A percentile compares a stretch with the other conserved stretches of the same genome.
Evolutionary conservation across 2,888 invertebrate species (phyloP).

Genomic region (Aporophyla lueneburgensis): DNA sequence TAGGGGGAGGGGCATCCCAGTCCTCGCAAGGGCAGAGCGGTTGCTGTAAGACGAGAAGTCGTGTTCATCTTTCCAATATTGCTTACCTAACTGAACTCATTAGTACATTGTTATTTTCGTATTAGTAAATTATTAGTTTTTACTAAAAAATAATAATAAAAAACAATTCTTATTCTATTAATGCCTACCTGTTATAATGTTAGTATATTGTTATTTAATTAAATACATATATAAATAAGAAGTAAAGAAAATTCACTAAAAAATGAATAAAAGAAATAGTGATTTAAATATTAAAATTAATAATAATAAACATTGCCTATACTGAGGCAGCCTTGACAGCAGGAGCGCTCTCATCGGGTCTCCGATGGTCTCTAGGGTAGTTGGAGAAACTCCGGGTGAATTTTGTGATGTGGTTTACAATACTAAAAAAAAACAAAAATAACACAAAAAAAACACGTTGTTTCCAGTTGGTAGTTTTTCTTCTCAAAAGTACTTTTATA

Average conservation of each 20-base stretch:
- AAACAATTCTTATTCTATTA: neutral
- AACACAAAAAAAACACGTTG: neutral
- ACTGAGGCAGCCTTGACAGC: neutral
- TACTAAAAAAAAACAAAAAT: slow-evolving; percentile 21
- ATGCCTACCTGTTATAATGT: neutral
- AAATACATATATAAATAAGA: neutral
- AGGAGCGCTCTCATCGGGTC: neutral
- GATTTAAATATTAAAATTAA: neutral
- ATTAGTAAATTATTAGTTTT: neutral
- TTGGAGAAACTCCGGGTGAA: neutral
- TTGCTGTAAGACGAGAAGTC: slow-evolving; percentile 5
- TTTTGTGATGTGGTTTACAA: neutral
- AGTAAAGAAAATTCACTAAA: neutral
- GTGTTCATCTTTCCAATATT: neutral
- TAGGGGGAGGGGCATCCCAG: accelerated
- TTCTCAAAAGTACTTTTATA: too few relatives aligned
- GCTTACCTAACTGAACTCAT: neutral
- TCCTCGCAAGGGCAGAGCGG: slow-evolving; percentile 19
- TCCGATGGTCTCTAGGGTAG: neutral
- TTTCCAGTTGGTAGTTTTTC: too few relatives aligned
- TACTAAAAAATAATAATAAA: neutral
- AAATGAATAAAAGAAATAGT: neutral
- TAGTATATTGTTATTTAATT: neutral
- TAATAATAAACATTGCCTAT: slow-evolving; percentile 18
- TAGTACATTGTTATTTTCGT: neutral